A percentile compares a stretch with the other conserved stretches of the same genome.
Evolutionary conservation across 2,888 invertebrate genomes (phyloP).

Genomic region (Rapana venosa): DNA sequence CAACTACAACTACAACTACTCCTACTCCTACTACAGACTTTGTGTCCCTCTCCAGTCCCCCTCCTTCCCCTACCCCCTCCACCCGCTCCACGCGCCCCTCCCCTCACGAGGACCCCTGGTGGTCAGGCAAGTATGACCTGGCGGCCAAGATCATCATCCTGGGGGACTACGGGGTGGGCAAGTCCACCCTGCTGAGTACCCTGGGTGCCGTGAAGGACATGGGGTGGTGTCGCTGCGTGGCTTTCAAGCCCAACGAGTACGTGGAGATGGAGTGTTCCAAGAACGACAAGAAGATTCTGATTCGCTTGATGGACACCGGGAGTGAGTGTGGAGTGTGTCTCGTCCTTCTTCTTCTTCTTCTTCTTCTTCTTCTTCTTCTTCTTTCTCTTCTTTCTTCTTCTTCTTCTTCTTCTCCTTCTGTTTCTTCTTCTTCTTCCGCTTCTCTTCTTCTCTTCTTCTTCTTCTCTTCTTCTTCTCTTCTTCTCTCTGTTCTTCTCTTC

Average conservation of each 20-base stretch:
- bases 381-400: too few relatives aligned
- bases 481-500: too few relatives aligned
- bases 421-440: too few relatives aligned
- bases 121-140: constrained; percentile 42
- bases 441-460: too few relatives aligned
- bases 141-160: constrained; percentile 50
- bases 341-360: too few relatives aligned
- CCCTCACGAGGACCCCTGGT: constrained; percentile 1
- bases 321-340: constrained; percentile 24
- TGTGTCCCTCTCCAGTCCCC: neutral
- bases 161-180: constrained; percentile 51
- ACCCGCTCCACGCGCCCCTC: neutral
- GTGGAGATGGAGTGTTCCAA: constrained; percentile 39
- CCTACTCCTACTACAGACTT: neutral
- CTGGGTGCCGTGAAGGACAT: constrained; percentile 36
- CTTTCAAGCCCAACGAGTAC: constrained; percentile 35
- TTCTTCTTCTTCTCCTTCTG: too few relatives aligned
- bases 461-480: too few relatives aligned
- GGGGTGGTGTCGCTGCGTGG: constrained; percentile 19
- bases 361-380: too few relatives aligned
- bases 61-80: neutral
- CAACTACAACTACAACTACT: neutral
- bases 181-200: constrained; percentile 44
- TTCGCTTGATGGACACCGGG: constrained; percentile 36
- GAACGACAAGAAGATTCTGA: constrained; percentile 34